Percentiles rank a stretch among this genome's conserved stretches.
Conservation (phyloP, 2,888 invertebrate genomes). For the Doris montereyensis region DNA sequence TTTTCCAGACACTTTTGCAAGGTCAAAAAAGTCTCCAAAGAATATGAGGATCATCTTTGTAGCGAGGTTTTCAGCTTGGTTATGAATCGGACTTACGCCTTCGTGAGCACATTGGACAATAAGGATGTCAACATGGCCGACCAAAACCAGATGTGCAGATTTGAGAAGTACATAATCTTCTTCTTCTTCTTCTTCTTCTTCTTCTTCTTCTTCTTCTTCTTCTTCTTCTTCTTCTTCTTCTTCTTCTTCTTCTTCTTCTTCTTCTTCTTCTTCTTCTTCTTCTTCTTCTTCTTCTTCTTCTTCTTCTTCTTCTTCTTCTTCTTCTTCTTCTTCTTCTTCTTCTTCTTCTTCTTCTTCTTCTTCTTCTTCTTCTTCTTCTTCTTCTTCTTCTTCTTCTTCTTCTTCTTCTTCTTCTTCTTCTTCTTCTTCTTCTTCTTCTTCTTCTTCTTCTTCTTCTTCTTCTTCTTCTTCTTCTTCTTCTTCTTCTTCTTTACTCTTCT, state of each 20-base stretch:
- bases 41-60: no score
- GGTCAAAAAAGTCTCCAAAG: no score
- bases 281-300: neutral
- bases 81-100: no score
- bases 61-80: no score
- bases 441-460: slow-evolving; percentile 21
- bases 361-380: neutral
- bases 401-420: slow-evolving; percentile 7
- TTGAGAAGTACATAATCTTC: no score
- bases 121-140: no score
- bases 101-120: no score
- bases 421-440: slow-evolving; percentile 8
- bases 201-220: neutral
- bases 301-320: neutral
- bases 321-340: neutral
- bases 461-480: slow-evolving; percentile 6
- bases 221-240: neutral
- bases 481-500: slow-evolving; percentile 24
- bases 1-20: no score
- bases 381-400: neutral
- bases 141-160: no score
- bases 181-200: slow-evolving; percentile 3
- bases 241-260: neutral
- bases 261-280: neutral
- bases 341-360: neutral